phyloP scores from a whole-genome alignment of 37 sponge, comb jelly and placozoan species.

The Ephydatia muelleri region DNA sequence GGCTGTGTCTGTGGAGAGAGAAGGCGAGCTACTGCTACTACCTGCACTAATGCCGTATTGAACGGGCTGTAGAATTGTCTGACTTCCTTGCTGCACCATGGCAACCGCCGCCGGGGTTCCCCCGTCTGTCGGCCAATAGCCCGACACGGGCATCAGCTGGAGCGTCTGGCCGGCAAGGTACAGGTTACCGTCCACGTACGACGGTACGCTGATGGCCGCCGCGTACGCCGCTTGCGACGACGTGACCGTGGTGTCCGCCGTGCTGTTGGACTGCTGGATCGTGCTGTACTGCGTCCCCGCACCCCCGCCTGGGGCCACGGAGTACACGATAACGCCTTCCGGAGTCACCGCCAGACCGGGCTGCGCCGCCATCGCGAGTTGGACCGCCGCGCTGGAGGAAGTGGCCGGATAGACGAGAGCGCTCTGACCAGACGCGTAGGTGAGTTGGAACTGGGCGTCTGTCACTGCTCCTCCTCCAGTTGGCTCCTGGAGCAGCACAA shows the following conservation, averaged over 20 bases:
- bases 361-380: constrained; percentile 3
- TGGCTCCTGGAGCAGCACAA: too few relatives aligned
- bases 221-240: background rate
- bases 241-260: background rate
- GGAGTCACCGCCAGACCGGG: constrained; percentile 11
- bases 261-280: background rate
- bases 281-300: background rate
- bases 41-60: too few relatives aligned
- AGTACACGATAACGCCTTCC: constrained; percentile 31
- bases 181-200: constrained; percentile 17
- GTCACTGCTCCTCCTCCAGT: too few relatives aligned
- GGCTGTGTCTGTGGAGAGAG: background rate
- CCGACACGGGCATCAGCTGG: constrained; percentile 20
- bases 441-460: background rate
- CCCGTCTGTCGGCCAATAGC: constrained; percentile 23
- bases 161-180: constrained; percentile 6
- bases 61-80: constrained; percentile 9
- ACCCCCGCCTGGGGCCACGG: background rate
- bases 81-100: constrained; percentile 3
- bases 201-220: constrained; percentile 17
- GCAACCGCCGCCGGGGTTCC: background rate
- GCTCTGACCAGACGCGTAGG: background rate
- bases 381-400: background rate
- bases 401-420: background rate
- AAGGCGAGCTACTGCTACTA: too few relatives aligned